Percentiles rank a stretch among this genome's conserved stretches.
Conservation (phyloP, 2,797 vertebrate genomes). For the Enteromius viviparus region DNA sequence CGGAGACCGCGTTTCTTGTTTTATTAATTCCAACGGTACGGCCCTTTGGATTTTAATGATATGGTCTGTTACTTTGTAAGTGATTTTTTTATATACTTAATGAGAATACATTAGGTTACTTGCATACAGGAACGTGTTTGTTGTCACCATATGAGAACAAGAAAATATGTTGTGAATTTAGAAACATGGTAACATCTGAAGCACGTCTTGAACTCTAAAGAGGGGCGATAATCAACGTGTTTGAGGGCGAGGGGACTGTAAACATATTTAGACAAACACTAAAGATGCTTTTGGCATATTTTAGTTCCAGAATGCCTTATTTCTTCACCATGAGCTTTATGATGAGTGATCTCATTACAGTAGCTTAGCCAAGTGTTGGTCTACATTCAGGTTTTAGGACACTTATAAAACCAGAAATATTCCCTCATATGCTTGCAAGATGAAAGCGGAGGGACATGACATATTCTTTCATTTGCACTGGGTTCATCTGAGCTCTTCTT, state of each 20-base stretch:
- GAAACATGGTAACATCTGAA: constrained; percentile 2
- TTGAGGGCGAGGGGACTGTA: neutral
- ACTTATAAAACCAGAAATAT: constrained; percentile 74
- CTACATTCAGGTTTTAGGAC: constrained; percentile 62
- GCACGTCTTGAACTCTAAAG: constrained; percentile 19
- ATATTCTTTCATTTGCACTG: constrained; percentile 39
- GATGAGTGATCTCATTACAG: neutral
- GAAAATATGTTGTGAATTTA: constrained; percentile 13
- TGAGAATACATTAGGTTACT: constrained; percentile 31
- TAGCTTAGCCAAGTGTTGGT: constrained; percentile 62
- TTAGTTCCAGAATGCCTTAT: neutral
- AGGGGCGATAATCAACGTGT: constrained; percentile 16
- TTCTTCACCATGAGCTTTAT: neutral
- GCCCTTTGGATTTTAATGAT: constrained; percentile 39
- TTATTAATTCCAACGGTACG: constrained; percentile 33
- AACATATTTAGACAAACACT: constrained; percentile 11
- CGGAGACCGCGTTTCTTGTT: constrained; percentile 30
- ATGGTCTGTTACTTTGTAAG: constrained; percentile 26
- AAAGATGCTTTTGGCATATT: neutral
- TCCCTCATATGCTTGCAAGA: constrained; percentile 53
- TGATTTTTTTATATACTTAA: constrained; percentile 13
- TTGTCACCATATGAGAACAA: neutral
- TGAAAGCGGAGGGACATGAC: constrained; percentile 51
- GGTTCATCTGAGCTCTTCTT: constrained; percentile 15
- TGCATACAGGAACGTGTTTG: constrained; percentile 18